Evolutionary conservation across 2,113 vertebrate genomes (phyloP), one percentile per base, ranked within the genome.

Genomic region (Chaenocephalus aceratus): DNA sequence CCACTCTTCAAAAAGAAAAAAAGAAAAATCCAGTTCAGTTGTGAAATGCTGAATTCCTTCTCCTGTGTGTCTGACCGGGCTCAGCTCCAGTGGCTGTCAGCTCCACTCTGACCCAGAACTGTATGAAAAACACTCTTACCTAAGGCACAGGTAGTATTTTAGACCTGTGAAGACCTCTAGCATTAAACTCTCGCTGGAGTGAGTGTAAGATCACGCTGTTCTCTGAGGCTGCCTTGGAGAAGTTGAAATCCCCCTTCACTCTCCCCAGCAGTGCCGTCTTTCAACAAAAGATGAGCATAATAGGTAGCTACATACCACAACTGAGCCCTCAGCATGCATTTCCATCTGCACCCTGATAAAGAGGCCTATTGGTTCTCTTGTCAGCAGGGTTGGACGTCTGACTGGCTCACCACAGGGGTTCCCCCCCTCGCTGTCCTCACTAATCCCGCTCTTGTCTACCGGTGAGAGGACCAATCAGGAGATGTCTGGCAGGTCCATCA

Each of bases 271-370:
- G 83, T 88, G 91, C 92, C 94, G 91, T 94, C 95, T 95, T 62
- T 82, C 92, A 88, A 97, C 95, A 97, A 97, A 88, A 96, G 93
- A 86, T 58, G 46, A 83, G 91, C 89, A 97, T 95, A 97, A 97
- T 96, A 88, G 89, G 69, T 91, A 89, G 87, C 92, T 94, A 91
- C 91, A 93, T 92, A 90, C 76, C 72, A 46, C 82, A 7, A 72
- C 69, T 77, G n/a, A 48, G 70, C 61, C 71, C 64, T 76, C 83
- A 88, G 91, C 76, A 88, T 87, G 91, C 91, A 88, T 93, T 93
- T 93, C 92, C 90, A 95, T 96, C 96, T 94, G 95, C 87, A 91
- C 79, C 84, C 92, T 92, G 92, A 95, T 94, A 96, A 96, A 95
- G 89, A 85, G 58, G 36, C 68, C 86, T 63, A 76, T 85, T 86